These are phyloP conservation scores for Anagyrus pseudococci DNA, from an alignment of 2,888 invertebrate genomes.

Conservation along the genomic window DNA sequence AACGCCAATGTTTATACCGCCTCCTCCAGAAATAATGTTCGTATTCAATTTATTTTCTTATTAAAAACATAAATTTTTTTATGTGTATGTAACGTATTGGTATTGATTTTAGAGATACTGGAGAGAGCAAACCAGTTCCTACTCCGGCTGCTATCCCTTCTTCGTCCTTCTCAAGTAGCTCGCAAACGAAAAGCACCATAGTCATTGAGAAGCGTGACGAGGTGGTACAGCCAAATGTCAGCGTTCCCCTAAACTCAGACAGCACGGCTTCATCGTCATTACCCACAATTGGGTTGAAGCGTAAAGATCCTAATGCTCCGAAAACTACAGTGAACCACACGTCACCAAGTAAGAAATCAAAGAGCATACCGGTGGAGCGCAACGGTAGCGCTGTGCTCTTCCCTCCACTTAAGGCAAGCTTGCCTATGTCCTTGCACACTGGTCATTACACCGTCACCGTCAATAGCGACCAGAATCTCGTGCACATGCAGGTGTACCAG, in stretches of 20 bases:
- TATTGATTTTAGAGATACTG: constrained; percentile 26
- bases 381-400: constrained; percentile 45
- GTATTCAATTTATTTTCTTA: constrained; percentile 43
- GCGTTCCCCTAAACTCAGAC: too few species aligned
- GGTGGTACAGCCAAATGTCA: constrained; percentile 64
- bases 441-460: constrained; percentile 59
- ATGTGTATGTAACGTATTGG: not conserved
- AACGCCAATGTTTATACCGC: constrained; percentile 93
- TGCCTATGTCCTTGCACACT: constrained; percentile 55
- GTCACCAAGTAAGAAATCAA: constrained; percentile 50
- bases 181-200: constrained; percentile 81
- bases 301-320: constrained; percentile 50
- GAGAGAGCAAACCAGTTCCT: constrained; percentile 25
- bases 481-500: constrained; percentile 57
- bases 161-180: constrained; percentile 77
- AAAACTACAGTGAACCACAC: constrained; percentile 41
- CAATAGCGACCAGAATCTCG: constrained; percentile 53
- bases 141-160: constrained; percentile 60
- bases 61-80: not conserved
- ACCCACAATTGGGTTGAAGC: constrained; percentile 51
- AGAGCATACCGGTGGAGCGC: constrained; percentile 48
- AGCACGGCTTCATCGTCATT: constrained; percentile 42
- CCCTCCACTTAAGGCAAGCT: constrained; percentile 54
- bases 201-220: constrained; percentile 79
- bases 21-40: constrained; percentile 70